A percentile compares a stretch with the other conserved stretches of the same genome.
These are phyloP conservation scores for Tinea pellionella DNA, from an alignment of 2,888 invertebrate genomes.

Conservation along the genomic window DNA sequence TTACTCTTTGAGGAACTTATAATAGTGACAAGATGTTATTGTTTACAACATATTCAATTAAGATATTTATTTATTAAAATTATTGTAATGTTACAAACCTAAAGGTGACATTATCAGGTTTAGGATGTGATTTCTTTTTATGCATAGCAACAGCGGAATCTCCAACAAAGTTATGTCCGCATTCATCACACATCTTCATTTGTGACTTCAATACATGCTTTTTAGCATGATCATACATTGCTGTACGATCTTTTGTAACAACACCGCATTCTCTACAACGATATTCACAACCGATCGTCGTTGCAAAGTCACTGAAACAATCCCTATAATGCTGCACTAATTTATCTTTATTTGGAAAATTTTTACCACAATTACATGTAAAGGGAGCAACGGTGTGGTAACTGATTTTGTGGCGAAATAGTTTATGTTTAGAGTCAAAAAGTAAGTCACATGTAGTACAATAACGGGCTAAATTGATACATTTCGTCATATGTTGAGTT, in stretches of 20 bases:
- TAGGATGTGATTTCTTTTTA: conserved; percentile 38
- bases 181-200: conserved; percentile 45
- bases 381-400: conserved; percentile 30
- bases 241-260: conserved; percentile 42
- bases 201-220: conserved; percentile 41
- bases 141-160: conserved; percentile 40
- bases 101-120: conserved; percentile 30
- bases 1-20: too few species aligned
- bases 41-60: not conserved
- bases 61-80: conserved; percentile 3
- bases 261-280: conserved; percentile 52
- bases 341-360: conserved; percentile 36
- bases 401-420: conserved; percentile 32
- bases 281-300: conserved; percentile 37
- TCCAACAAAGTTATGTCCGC: conserved; percentile 41
- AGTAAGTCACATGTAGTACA: conserved; percentile 44
- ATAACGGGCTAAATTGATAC: conserved; percentile 44
- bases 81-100: conserved; percentile 27
- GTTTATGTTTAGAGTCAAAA: conserved; percentile 50
- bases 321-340: conserved; percentile 39
- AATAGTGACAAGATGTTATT: too few species aligned
- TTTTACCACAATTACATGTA: conserved; percentile 42
- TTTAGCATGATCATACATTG: conserved; percentile 49
- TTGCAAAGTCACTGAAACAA: conserved; percentile 38
- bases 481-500: conserved; percentile 46